Evolutionary conservation across 2,797 vertebrate species (phyloP).

Genomic region (Antennarius maculatus): DNA sequence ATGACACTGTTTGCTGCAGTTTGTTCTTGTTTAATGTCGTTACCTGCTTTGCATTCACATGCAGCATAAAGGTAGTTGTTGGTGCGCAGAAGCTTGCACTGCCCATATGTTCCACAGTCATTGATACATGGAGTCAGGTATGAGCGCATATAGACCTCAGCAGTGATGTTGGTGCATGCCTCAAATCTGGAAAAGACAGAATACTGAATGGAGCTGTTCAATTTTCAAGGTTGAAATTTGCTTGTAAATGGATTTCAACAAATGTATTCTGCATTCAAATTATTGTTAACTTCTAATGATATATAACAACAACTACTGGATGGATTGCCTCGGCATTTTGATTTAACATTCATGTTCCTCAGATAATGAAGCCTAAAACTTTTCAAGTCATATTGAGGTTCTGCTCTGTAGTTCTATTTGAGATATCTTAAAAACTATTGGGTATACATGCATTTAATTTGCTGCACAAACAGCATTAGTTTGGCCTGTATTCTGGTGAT

Average conservation of each 20-base stretch:
- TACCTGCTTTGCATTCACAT: conserved; percentile 99
- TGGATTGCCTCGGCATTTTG: not conserved
- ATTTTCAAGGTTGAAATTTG: not conserved
- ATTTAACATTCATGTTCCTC: not conserved
- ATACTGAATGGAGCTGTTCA: not conserved
- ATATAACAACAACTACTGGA: not conserved
- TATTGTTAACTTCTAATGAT: not conserved
- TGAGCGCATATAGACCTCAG: conserved; percentile 92
- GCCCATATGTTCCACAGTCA: conserved; percentile 95
- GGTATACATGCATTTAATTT: no score
- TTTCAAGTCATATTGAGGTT: no score
- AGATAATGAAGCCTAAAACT: not conserved
- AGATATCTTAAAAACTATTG: no score
- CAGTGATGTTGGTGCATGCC: conserved; percentile 87
- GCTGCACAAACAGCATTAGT: no score
- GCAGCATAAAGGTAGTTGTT: conserved; percentile 98
- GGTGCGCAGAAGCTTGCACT: conserved; percentile 97
- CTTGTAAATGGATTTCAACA: conserved; percentile 3
- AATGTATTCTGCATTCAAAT: not conserved
- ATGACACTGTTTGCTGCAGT: not conserved
- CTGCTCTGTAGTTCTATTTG: no score
- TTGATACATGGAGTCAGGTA: conserved; percentile 97
- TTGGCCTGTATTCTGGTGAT: not conserved
- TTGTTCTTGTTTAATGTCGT: not conserved
- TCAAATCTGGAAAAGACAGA: conserved; percentile 82